Evolutionary conservation across 23 tunicate genomes (phyloP).

Genomic region (Pegea sp.): DNA sequence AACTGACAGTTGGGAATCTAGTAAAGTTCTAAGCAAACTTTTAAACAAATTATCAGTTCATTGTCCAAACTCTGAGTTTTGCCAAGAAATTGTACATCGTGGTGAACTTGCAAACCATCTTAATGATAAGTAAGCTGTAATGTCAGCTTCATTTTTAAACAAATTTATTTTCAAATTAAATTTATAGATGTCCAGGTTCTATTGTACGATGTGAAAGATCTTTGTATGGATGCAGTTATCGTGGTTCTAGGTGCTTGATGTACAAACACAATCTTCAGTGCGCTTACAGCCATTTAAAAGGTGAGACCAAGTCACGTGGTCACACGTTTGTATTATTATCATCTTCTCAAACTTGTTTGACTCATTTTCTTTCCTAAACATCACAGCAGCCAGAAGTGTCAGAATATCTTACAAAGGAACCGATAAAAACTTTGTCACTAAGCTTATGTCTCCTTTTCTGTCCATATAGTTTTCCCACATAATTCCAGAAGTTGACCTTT

Average conservation of each 20-base stretch:
- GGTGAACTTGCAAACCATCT: slow-evolving; percentile 35
- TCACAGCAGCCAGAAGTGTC: too few relatives aligned
- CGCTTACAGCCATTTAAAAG: slow-evolving; percentile 20
- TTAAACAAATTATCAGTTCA: slow-evolving; percentile 38
- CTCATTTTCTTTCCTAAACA: not conserved
- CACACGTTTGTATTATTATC: not conserved
- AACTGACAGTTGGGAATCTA: slow-evolving; percentile 67
- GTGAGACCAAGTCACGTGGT: slow-evolving; percentile 3
- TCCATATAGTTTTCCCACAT: too few relatives aligned
- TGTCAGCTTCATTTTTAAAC: too few relatives aligned
- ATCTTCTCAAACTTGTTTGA: not conserved
- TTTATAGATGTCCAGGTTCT: slow-evolving; percentile 73
- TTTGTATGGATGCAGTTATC: slow-evolving; percentile 48
- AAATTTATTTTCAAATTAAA: too few relatives aligned
- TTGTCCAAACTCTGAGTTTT: slow-evolving; percentile 37
- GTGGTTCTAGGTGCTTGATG: slow-evolving; percentile 19
- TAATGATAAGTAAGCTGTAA: slow-evolving; percentile 23
- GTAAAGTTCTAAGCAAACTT: slow-evolving; percentile 41
- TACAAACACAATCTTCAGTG: slow-evolving; percentile 22
- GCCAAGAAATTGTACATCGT: slow-evolving; percentile 21
- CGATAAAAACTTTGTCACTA: too few relatives aligned
- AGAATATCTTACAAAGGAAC: too few relatives aligned
- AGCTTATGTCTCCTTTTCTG: too few relatives aligned
- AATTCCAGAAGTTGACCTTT: too few relatives aligned
- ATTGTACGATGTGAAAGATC: slow-evolving; percentile 37